A percentile compares a stretch with the other conserved stretches of the same genome.
Evolutionary conservation across 2,888 invertebrate species (phyloP).

Genomic region (Dynastes grantii): DNA sequence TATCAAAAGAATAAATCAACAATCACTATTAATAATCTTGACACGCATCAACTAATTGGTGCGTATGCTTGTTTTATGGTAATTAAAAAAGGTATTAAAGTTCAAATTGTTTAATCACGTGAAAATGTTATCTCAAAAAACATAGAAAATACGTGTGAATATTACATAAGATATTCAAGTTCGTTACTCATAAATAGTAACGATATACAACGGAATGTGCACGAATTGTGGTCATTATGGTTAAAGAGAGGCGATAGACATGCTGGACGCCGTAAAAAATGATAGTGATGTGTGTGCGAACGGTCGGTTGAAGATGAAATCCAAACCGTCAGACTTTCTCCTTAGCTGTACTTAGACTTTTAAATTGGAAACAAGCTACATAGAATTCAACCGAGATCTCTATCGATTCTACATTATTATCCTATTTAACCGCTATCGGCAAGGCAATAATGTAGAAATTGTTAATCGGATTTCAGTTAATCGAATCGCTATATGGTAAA

Average conservation of each 20-base stretch:
- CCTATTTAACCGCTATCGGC: neutral
- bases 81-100: neutral
- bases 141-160: too few species aligned
- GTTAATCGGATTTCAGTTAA: too few species aligned
- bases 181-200: neutral
- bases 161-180: neutral
- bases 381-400: neutral
- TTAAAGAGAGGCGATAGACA: neutral
- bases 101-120: neutral
- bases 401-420: slow-evolving; percentile 19
- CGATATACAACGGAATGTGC: neutral
- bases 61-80: too few species aligned
- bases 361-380: neutral
- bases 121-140: too few species aligned
- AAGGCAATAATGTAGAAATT: too few species aligned
- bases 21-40: too few species aligned
- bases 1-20: too few species aligned
- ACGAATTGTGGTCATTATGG: neutral
- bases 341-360: neutral
- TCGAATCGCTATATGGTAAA: too few species aligned
- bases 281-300: slow-evolving; percentile 21
- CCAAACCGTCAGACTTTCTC: slow-evolving; percentile 13
- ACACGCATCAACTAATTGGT: too few species aligned
- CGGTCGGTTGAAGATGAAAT: slow-evolving; percentile 7
- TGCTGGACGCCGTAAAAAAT: neutral